phyloP scores from a whole-genome alignment of 2,888 invertebrate species.

The Stenchaetothrips biformis region DNA sequence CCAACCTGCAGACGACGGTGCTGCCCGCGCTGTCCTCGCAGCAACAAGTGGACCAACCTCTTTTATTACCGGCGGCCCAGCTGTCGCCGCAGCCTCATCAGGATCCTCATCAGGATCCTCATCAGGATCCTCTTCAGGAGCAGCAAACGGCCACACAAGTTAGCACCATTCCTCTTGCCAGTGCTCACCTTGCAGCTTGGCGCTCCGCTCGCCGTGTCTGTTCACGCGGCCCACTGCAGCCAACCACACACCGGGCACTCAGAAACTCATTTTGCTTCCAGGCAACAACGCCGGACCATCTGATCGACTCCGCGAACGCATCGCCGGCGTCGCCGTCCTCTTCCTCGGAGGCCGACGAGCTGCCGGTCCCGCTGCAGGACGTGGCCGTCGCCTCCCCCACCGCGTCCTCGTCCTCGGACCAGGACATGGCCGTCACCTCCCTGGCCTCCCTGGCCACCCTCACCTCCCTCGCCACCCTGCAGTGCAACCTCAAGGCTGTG shows the following conservation, averaged over 20 bases:
- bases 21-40: neutral
- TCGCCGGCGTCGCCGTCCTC: neutral
- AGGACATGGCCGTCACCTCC: neutral
- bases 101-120: neutral
- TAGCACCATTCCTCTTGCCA: neutral
- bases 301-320: too few species aligned
- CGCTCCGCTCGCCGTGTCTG: too few species aligned
- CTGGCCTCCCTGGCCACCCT: neutral
- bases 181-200: too few species aligned
- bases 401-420: neutral
- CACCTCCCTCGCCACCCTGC: neutral
- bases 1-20: too few species aligned
- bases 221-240: too few species aligned
- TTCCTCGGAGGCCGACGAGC: neutral
- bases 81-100: neutral
- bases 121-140: neutral
- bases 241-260: too few species aligned
- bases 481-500: conserved; percentile 19
- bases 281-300: too few species aligned
- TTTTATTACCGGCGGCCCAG: neutral
- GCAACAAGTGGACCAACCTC: conserved; percentile 20
- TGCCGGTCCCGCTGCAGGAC: neutral
- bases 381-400: neutral
- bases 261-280: too few species aligned
- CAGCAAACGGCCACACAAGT: neutral